Evolutionary conservation across 2,888 invertebrate species (phyloP).

Genomic region (Alitta virens): DNA sequence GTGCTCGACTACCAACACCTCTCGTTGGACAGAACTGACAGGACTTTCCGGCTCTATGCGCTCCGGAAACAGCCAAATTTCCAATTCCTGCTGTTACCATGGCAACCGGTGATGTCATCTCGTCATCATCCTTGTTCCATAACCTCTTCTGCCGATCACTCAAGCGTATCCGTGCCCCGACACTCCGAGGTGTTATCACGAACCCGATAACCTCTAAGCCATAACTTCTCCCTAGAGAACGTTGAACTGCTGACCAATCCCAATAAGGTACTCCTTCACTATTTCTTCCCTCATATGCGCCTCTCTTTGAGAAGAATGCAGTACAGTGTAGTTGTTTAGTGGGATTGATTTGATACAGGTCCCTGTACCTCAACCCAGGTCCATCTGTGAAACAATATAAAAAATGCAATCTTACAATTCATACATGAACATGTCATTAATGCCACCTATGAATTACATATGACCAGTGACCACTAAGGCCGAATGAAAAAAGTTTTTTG

Average conservation of each 20-base stretch:
- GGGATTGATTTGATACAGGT: not conserved
- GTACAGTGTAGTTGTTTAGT: constrained; percentile 21
- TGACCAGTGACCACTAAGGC: no score
- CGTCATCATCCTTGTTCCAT: constrained; percentile 22
- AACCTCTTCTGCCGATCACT: constrained; percentile 8
- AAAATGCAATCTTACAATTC: no score
- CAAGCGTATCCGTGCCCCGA: constrained; percentile 17
- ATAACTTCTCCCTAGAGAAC: constrained; percentile 10
- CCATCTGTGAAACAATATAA: no score
- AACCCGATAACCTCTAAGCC: constrained; percentile 19
- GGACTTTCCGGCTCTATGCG: not conserved
- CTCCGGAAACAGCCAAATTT: not conserved
- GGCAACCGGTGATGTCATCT: not conserved
- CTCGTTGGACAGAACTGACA: not conserved
- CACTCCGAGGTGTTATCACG: constrained; percentile 20
- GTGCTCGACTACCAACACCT: constrained; percentile 21
- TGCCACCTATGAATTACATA: no score
- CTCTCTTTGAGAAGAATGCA: constrained; percentile 15
- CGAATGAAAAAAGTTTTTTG: no score
- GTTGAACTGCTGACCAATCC: constrained; percentile 1
- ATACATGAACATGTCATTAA: no score
- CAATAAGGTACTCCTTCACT: constrained; percentile 4
- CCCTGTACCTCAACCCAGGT: no score
- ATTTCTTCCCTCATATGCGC: not conserved
- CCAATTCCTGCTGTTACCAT: not conserved